Percentiles rank a stretch among this genome's conserved stretches.
These are phyloP conservation scores for Iphiclides podalirius DNA, from an alignment of 2,888 invertebrate species.

Conservation along the genomic window DNA sequence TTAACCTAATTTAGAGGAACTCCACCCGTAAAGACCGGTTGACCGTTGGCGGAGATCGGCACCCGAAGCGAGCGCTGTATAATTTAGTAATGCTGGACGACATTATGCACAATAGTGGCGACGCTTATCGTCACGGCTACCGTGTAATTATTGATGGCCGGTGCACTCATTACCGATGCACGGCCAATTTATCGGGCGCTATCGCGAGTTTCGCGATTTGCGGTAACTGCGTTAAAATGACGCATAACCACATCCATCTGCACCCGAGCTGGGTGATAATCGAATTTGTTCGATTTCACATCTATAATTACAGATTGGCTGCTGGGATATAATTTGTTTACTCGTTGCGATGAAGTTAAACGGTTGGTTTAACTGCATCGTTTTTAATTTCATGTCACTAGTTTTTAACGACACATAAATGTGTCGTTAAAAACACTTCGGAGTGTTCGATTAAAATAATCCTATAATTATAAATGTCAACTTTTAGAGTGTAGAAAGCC, in stretches of 20 bases:
- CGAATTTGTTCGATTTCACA: conserved; percentile 58
- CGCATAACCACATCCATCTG: conserved; percentile 56
- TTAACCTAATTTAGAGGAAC: conserved; percentile 24
- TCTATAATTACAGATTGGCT: conserved; percentile 47
- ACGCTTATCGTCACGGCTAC: conserved; percentile 60
- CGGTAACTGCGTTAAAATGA: conserved; percentile 60
- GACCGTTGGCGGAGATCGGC: conserved; percentile 30
- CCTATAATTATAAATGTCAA: too few relatives aligned
- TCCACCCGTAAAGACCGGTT: conserved; percentile 42
- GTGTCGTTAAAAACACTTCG: too few relatives aligned
- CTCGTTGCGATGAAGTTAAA: conserved; percentile 7
- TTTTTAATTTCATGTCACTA: too few relatives aligned
- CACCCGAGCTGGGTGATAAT: conserved; percentile 39
- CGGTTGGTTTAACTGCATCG: too few relatives aligned
- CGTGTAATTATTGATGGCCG: conserved; percentile 63
- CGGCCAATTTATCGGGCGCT: conserved; percentile 46
- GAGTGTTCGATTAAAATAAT: too few relatives aligned
- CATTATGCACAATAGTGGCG: conserved; percentile 72
- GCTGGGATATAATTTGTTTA: too few relatives aligned
- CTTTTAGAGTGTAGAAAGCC: too few relatives aligned
- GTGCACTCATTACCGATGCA: conserved; percentile 54
- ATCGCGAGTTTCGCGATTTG: conserved; percentile 61
- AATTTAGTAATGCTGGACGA: conserved; percentile 68
- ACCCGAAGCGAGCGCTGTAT: conserved; percentile 43
- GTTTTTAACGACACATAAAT: too few relatives aligned